Percentiles rank a stretch among this genome's conserved stretches.
These are phyloP conservation scores for Bombus balteatus DNA, from an alignment of 1,140 invertebrate genomes.

Conservation along the genomic window DNA sequence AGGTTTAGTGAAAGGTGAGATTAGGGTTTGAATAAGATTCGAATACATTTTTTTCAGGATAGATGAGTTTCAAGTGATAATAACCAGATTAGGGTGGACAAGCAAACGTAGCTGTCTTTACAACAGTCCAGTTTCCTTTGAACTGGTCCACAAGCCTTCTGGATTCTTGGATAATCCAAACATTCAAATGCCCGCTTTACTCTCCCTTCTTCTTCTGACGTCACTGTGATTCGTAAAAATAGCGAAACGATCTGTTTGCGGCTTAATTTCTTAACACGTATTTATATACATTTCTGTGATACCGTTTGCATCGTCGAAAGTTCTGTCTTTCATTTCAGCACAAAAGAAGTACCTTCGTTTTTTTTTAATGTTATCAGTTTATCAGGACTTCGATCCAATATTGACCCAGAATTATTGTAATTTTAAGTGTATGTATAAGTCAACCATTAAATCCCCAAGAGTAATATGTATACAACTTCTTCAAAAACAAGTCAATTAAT, in stretches of 20 bases:
- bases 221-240: conserved; percentile 64
- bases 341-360: not conserved
- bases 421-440: not conserved
- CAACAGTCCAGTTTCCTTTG: conserved; percentile 23
- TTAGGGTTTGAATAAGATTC: not conserved
- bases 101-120: not conserved
- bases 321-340: not conserved
- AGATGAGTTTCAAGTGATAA: not conserved
- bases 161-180: conserved; percentile 38
- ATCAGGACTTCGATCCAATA: not conserved
- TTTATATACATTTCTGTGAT: conserved; percentile 25
- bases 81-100: not conserved
- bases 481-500: too few relatives aligned
- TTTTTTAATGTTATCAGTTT: not conserved
- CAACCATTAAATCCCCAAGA: too few relatives aligned
- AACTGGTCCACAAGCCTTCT: conserved; percentile 29
- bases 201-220: conserved; percentile 45
- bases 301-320: not conserved
- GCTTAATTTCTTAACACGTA: conserved; percentile 63
- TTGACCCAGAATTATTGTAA: not conserved
- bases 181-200: conserved; percentile 31
- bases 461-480: too few relatives aligned
- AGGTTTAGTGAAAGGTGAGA: not conserved
- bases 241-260: conserved; percentile 56
- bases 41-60: not conserved